phyloP scores from a whole-genome alignment of 2,888 invertebrate genomes.

The Apantesis nais region DNA sequence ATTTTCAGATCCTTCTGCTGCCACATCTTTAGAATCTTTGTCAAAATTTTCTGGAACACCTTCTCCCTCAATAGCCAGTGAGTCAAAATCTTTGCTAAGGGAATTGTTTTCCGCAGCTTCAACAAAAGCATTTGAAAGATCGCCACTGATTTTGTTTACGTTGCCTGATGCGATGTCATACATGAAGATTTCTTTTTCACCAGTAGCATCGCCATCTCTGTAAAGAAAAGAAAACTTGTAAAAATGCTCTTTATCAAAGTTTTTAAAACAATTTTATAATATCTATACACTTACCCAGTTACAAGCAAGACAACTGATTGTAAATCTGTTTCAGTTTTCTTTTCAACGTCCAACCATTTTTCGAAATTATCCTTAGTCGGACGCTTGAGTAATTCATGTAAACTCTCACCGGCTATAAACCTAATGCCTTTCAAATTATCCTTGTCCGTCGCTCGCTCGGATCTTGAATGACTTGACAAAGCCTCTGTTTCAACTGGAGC shows the following conservation, averaged over 20 bases:
- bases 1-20: slow-evolving; percentile 77
- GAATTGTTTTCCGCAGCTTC: slow-evolving; percentile 95
- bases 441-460: slow-evolving; percentile 83
- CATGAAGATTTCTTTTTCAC: slow-evolving; percentile 93
- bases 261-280: slow-evolving; percentile 10
- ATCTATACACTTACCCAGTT: slow-evolving; percentile 87
- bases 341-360: slow-evolving; percentile 92
- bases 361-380: slow-evolving; percentile 92
- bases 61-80: slow-evolving; percentile 83
- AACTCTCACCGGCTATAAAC: slow-evolving; percentile 90
- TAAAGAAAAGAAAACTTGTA: slow-evolving; percentile 43
- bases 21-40: slow-evolving; percentile 57
- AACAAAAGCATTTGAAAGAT: slow-evolving; percentile 93
- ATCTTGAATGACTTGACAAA: slow-evolving; percentile 78
- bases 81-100: slow-evolving; percentile 87
- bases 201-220: slow-evolving; percentile 78
- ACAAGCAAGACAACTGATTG: slow-evolving; percentile 94
- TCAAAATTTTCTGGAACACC: slow-evolving; percentile 77
- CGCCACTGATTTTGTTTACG: slow-evolving; percentile 92
- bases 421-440: slow-evolving; percentile 88
- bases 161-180: slow-evolving; percentile 91
- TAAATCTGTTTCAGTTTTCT: slow-evolving; percentile 89
- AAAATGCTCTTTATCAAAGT: not conserved
- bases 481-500: slow-evolving; percentile 92
- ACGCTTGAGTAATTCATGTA: slow-evolving; percentile 90